Conservation (phyloP, 2,797 vertebrate species). For the Typhlichthys subterraneus region DNA sequence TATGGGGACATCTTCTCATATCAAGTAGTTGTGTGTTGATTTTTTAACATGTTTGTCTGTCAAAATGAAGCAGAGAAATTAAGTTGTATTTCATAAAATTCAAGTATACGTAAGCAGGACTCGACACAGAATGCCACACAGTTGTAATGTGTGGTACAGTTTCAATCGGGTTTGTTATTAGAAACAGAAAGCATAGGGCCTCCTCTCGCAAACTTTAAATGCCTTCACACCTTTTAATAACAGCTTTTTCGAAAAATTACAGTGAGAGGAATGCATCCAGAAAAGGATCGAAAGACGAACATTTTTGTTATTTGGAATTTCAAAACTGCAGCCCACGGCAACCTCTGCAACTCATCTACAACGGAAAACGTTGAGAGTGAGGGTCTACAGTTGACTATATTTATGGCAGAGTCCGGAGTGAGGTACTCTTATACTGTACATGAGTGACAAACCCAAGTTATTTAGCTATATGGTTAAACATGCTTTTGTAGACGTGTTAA, state of each 20-base stretch:
- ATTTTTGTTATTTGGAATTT: too few relatives aligned
- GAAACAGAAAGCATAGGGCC: slow-evolving; percentile 30
- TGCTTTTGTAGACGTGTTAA: too few relatives aligned
- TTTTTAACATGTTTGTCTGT: slow-evolving; percentile 22
- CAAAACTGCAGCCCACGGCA: too few relatives aligned
- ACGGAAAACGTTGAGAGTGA: too few relatives aligned
- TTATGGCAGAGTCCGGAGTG: too few relatives aligned
- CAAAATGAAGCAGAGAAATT: slow-evolving; percentile 2
- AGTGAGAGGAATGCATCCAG: slow-evolving; percentile 9
- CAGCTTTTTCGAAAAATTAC: slow-evolving; percentile 11
- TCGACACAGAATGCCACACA: slow-evolving; percentile 13
- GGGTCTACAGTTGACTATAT: too few relatives aligned
- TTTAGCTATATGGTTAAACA: too few relatives aligned
- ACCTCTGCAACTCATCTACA: too few relatives aligned
- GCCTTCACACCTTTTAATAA: slow-evolving; percentile 19
- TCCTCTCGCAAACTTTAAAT: slow-evolving; percentile 36
- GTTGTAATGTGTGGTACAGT: slow-evolving; percentile 17
- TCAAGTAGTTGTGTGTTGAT: slow-evolving; percentile 19
- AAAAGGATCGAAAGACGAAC: neutral
- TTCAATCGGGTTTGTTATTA: slow-evolving; percentile 38
- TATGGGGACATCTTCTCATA: slow-evolving; percentile 2
- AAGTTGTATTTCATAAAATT: slow-evolving; percentile 4
- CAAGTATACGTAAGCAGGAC: slow-evolving; percentile 15
- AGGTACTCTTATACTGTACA: too few relatives aligned
- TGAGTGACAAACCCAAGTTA: too few relatives aligned